These are phyloP conservation scores for Eristalis intricaria DNA, from an alignment of 2,888 invertebrate genomes.

Conservation along the genomic window DNA sequence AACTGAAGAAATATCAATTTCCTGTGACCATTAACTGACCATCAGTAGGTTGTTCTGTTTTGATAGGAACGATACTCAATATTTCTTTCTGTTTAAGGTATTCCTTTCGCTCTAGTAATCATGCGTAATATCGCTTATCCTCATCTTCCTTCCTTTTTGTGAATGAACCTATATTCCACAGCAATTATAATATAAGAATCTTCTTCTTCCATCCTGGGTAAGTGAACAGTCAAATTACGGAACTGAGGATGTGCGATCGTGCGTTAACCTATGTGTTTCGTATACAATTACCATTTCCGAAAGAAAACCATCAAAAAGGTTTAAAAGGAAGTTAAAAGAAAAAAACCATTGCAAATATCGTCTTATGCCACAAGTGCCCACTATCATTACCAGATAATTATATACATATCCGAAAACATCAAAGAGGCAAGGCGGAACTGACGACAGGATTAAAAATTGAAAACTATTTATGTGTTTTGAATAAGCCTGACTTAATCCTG, in stretches of 20 bases:
- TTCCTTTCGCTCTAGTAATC: slow-evolving; percentile 59
- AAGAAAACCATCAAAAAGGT: slow-evolving; percentile 43
- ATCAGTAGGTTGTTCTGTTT: slow-evolving; percentile 19
- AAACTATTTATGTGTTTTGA: slow-evolving; percentile 51
- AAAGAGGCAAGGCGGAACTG: slow-evolving; percentile 10
- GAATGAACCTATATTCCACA: slow-evolving; percentile 66
- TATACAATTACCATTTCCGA: slow-evolving; percentile 67
- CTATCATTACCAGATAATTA: slow-evolving; percentile 16
- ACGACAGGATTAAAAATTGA: slow-evolving; percentile 41
- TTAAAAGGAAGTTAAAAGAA: slow-evolving; percentile 5
- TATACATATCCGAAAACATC: slow-evolving; percentile 17
- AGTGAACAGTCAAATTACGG: slow-evolving; percentile 65
- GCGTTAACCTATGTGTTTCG: slow-evolving; percentile 58
- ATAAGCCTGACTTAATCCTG: slow-evolving; percentile 59
- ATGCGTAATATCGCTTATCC: slow-evolving; percentile 56
- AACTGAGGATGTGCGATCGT: slow-evolving; percentile 63
- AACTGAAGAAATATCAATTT: slow-evolving; percentile 51
- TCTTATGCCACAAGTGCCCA: not conserved
- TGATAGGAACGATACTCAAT: slow-evolving; percentile 16
- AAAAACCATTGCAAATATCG: not conserved
- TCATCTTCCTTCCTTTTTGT: slow-evolving; percentile 31
- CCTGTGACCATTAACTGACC: slow-evolving; percentile 65
- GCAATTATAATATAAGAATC: slow-evolving; percentile 41
- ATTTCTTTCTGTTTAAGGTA: not conserved
- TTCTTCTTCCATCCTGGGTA: slow-evolving; percentile 33